Evolutionary conservation across 2,888 invertebrate species (phyloP).

Genomic region (Ectobius pallidus): DNA sequence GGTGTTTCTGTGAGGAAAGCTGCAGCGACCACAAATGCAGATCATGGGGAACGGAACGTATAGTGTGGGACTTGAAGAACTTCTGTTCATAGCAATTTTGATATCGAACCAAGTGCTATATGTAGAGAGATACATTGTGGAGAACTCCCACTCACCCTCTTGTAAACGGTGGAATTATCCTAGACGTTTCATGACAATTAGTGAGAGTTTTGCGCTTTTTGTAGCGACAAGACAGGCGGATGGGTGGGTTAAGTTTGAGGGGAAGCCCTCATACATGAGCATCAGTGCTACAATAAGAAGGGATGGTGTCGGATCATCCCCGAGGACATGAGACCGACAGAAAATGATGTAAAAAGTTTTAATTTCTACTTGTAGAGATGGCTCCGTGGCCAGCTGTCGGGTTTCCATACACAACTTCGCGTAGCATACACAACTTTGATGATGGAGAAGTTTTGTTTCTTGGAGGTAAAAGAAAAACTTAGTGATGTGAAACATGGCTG

Average conservation of each 20-base stretch:
- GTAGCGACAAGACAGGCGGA: neutral
- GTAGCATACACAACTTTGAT: constrained; percentile 28
- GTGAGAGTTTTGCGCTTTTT: constrained; percentile 30
- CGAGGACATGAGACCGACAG: constrained; percentile 33
- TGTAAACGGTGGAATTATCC: neutral
- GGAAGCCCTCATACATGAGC: neutral
- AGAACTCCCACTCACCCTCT: constrained; percentile 3
- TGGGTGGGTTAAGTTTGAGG: neutral
- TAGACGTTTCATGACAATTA: constrained; percentile 36
- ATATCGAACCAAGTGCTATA: neutral
- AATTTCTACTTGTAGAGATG: constrained; percentile 17
- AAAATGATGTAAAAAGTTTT: constrained; percentile 32
- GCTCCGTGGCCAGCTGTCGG: constrained; percentile 24
- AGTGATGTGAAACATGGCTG: constrained; percentile 6
- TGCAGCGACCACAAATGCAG: neutral
- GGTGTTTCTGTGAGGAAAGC: constrained; percentile 44
- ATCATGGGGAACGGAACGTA: constrained; percentile 13
- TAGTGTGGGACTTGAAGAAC: constrained; percentile 21
- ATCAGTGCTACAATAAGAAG: constrained; percentile 8
- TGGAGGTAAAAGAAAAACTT: constrained; percentile 38
- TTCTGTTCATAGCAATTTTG: constrained; percentile 11
- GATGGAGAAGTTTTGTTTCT: constrained; percentile 44
- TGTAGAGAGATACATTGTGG: too few species aligned
- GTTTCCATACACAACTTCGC: constrained; percentile 25
- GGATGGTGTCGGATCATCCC: constrained; percentile 24